Conservation (phyloP, 2,888 invertebrate genomes). For the Ommatoiulus sabulosus region DNA sequence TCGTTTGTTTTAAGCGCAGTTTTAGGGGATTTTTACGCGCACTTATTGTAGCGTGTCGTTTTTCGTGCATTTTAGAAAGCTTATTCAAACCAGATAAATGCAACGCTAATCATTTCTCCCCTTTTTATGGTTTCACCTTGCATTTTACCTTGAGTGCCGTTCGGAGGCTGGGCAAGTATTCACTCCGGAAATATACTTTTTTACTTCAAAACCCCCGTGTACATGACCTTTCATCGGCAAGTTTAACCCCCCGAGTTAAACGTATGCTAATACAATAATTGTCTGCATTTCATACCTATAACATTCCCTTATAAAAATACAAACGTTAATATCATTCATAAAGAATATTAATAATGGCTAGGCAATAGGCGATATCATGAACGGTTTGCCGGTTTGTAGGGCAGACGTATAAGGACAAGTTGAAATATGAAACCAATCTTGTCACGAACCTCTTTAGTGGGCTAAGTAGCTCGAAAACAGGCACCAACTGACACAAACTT, state of each 20-base stretch:
- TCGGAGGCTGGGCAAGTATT: neutral
- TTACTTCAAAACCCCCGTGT: neutral
- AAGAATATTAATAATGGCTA: neutral
- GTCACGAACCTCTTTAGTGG: neutral
- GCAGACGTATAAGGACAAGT: conserved; percentile 25
- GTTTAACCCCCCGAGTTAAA: neutral
- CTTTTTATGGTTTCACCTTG: conserved; percentile 5
- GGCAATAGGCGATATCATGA: neutral
- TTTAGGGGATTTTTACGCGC: neutral
- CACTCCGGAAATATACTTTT: neutral
- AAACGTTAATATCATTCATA: neutral
- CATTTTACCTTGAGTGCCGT: conserved; percentile 14
- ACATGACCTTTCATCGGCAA: neutral
- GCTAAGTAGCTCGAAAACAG: conserved; percentile 17
- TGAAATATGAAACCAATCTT: neutral
- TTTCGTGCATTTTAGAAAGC: neutral
- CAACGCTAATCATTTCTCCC: neutral
- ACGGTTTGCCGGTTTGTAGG: conserved; percentile 7
- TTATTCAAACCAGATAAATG: neutral
- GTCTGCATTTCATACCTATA: neutral
- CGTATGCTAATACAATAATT: neutral
- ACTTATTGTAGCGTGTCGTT: neutral
- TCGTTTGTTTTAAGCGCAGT: neutral
- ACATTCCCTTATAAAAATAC: neutral
- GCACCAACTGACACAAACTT: neutral